A percentile compares a stretch with the other conserved stretches of the same genome.
These are phyloP conservation scores for Ennomos fuscantarius DNA, from an alignment of 2,888 invertebrate genomes.

Conservation along the genomic window DNA sequence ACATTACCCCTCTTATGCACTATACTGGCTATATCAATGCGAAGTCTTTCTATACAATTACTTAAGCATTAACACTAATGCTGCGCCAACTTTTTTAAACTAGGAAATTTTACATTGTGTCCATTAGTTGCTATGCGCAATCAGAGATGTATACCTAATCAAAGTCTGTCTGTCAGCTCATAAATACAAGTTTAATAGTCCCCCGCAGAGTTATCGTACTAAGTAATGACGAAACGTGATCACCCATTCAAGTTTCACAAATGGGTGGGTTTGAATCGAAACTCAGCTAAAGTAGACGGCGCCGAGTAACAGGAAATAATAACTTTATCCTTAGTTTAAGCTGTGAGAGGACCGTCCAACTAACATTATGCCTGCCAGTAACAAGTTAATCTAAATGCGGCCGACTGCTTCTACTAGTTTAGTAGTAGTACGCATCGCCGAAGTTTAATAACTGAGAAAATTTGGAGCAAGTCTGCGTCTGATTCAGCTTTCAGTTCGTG, in stretches of 20 bases:
- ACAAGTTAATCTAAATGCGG: conserved; percentile 84
- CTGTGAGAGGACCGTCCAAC: conserved; percentile 78
- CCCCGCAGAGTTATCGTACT: conserved; percentile 66
- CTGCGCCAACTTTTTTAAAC: too few species aligned
- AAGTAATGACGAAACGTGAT: conserved; percentile 74
- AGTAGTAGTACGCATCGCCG: conserved; percentile 74
- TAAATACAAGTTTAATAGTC: conserved; percentile 70
- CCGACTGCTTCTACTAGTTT: conserved; percentile 71
- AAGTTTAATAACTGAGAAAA: conserved; percentile 79
- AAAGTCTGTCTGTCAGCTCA: conserved; percentile 53
- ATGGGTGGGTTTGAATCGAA: conserved; percentile 76
- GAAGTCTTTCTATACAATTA: background rate
- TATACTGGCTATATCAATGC: conserved; percentile 21
- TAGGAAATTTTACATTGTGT: background rate
- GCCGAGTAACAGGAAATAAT: conserved; percentile 81
- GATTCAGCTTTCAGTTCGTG: conserved; percentile 54
- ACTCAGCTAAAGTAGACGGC: conserved; percentile 79
- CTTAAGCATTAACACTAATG: background rate
- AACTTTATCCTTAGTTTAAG: conserved; percentile 80
- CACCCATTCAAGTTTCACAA: conserved; percentile 79
- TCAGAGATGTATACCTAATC: conserved; percentile 27
- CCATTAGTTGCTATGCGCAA: conserved; percentile 13
- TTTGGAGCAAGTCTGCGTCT: conserved; percentile 68
- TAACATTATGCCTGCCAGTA: conserved; percentile 83
- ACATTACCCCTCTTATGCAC: conserved; percentile 21